Base-by-base conservation (phyloP, 2,797 vertebrate genomes). In the Syngnathus acus region DNA sequence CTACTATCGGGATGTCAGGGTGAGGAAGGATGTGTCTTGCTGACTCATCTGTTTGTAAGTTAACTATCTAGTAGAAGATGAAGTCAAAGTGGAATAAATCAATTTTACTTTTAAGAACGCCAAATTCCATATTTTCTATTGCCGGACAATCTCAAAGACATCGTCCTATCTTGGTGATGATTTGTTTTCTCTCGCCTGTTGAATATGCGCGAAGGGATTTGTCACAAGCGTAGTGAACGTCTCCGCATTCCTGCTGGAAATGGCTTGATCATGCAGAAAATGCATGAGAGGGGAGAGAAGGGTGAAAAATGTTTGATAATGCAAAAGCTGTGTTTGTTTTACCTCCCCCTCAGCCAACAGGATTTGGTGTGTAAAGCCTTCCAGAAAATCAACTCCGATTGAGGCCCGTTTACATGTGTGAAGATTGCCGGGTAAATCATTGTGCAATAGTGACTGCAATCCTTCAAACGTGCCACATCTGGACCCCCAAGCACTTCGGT, bases 231-330 rank as follows among this genome's bases (percentile, higher is more conserved):
- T 39, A 55, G 65, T 8, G 21, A 57, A 26, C 8, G 62, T 75
- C 71, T 74, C 70, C 68, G 80, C 78, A 84, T 89, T 85, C 82
- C 77, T 72, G 66, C n/a, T 23, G 16, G 50, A 64, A 83, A 83
- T 79, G 72, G 82, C 84, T 87, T 82, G 66, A 75, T 87, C 84
- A 83, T 85, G 82, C 82, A 78, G 79, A 84, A 82, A 79, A 67
- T 63, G 42, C 74, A 39, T 9, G 16, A 7, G 9, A 32, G 79
- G 78, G 75, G 73, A 77, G 6, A 11, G 16, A 6, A 5, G 48
- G 26, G 26, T 17, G 14, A 57, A 57, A 81, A 72, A 74, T 67
- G 66, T 69, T 68, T 72, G 74, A 76, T 78, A 72, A 80, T 69
- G 59, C 23, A 16, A 11, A 2, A 9, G 14, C 14, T 53, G 9